Evolutionary conservation across 2,113 vertebrate genomes (phyloP).

Genomic region (Cacatua alba): DNA sequence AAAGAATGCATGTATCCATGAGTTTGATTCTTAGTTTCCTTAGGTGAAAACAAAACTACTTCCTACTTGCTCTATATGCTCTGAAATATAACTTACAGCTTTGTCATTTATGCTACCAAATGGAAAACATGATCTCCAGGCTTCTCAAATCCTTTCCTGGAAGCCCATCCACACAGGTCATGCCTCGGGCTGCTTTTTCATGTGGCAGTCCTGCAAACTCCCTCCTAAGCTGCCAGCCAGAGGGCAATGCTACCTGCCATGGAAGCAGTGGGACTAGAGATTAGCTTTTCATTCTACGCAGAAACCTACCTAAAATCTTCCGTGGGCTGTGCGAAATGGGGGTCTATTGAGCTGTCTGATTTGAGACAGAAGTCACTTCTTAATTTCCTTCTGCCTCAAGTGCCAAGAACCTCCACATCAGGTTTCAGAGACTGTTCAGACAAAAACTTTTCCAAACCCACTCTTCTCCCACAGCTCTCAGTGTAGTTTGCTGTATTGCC

Average conservation of each 20-base stretch:
- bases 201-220: not conserved
- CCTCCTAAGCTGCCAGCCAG: not conserved
- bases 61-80: not conserved
- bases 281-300: not conserved
- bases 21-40: not conserved
- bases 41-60: not conserved
- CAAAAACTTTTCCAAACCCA: not conserved
- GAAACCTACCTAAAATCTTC: not conserved
- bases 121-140: not conserved
- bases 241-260: rapidly evolving
- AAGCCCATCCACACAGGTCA: not conserved
- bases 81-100: not conserved
- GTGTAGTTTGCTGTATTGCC: not conserved
- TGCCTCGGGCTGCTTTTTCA: not conserved
- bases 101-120: not conserved
- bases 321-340: not conserved
- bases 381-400: not conserved
- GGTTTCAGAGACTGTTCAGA: not conserved
- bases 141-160: not conserved
- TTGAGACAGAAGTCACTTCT: not conserved
- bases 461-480: not conserved
- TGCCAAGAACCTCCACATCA: not conserved
- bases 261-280: not conserved
- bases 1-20: not conserved
- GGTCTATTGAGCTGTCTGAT: not conserved